Evolutionary conservation across 2,113 vertebrate species (phyloP).

Genomic region (Sarotherodon lohbergeri): DNA sequence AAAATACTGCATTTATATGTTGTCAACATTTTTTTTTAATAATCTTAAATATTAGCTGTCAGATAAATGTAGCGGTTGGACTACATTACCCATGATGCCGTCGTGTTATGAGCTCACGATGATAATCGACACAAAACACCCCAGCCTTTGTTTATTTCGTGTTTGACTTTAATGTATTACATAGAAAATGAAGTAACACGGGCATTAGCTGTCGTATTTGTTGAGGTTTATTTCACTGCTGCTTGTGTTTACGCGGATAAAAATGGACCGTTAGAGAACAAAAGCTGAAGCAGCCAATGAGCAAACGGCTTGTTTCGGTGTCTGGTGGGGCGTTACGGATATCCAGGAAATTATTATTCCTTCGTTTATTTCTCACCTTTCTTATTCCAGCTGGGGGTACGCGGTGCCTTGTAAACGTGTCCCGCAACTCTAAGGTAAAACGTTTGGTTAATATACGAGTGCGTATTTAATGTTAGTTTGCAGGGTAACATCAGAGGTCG

Average conservation of each 20-base stretch:
- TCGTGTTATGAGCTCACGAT: background rate
- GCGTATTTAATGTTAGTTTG: background rate
- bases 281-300: constrained; percentile 56
- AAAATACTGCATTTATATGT: background rate
- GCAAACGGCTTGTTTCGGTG: constrained; percentile 41
- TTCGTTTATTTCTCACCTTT: background rate
- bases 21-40: background rate
- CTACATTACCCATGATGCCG: constrained; percentile 63
- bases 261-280: background rate
- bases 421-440: constrained; percentile 34
- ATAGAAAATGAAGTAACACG: background rate
- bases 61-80: background rate
- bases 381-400: no score
- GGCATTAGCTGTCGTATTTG: background rate
- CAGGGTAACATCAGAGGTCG: constrained; percentile 51
- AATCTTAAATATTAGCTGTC: background rate
- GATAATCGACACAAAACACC: background rate
- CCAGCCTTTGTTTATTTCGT: background rate
- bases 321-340: constrained; percentile 38
- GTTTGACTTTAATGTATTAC: background rate
- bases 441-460: background rate
- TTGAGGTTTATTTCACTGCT: background rate
- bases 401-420: background rate
- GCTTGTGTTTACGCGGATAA: background rate
- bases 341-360: constrained; percentile 30